Percentiles rank a stretch among this genome's conserved stretches.
Evolutionary conservation across 1,140 invertebrate genomes (phyloP).

Genomic region (Drosophila sechellia): DNA sequence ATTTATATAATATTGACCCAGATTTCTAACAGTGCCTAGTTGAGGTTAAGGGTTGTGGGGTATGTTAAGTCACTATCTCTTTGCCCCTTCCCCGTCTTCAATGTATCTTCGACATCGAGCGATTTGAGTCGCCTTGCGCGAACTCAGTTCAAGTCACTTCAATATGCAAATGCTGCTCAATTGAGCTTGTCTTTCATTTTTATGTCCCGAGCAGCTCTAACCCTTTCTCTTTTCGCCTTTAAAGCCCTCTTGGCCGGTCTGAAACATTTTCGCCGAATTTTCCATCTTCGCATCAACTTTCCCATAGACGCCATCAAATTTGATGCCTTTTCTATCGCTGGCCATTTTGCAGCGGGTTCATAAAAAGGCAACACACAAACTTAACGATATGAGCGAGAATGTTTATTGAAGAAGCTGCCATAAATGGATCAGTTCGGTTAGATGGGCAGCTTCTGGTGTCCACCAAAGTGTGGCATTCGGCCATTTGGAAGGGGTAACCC

Average conservation of each 20-base stretch:
- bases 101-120: slow-evolving; percentile 12
- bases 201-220: slow-evolving; percentile 39
- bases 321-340: slow-evolving; percentile 75
- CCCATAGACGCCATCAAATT: slow-evolving; percentile 63
- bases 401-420: slow-evolving; percentile 44
- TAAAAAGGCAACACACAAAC: slow-evolving; percentile 58
- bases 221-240: slow-evolving; percentile 35
- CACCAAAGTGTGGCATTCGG: slow-evolving; percentile 52
- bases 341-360: slow-evolving; percentile 76
- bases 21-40: neutral
- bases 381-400: slow-evolving; percentile 69
- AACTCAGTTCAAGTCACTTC: slow-evolving; percentile 65
- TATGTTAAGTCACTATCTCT: slow-evolving; percentile 13
- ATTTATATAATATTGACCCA: too few species aligned
- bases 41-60: slow-evolving; percentile 1
- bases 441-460: slow-evolving; percentile 25
- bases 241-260: slow-evolving; percentile 41
- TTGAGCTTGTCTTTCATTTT: slow-evolving; percentile 72
- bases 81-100: neutral
- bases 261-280: slow-evolving; percentile 19
- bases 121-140: slow-evolving; percentile 32
- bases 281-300: slow-evolving; percentile 41
- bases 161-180: slow-evolving; percentile 81
- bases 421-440: slow-evolving; percentile 45
- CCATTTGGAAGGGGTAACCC: neutral